Evolutionary conservation across 1,140 invertebrate species (phyloP), one percentile per base, ranked within the genome.

Genomic region (Drosophila pallidifrons): DNA sequence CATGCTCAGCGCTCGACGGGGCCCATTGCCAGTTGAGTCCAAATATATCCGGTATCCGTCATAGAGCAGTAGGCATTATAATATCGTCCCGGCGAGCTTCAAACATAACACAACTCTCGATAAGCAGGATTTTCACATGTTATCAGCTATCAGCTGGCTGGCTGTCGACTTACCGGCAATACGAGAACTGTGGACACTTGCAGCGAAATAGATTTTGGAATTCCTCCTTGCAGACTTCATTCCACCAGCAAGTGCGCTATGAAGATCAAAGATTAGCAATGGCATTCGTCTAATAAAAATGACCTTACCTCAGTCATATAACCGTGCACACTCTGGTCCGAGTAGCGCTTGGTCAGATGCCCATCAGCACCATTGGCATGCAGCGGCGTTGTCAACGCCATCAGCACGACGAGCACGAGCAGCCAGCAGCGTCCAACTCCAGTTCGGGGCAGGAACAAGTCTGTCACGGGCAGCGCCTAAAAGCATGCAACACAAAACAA

Each of bases 61-160:
- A 98, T 97, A 46, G 96, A 96, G 93, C 97, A 98, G 76, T 96
- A 96, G 1, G 97, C 97, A 89, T 98, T 97, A 93, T 98, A 98
- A 92, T 98, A 98, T 71, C 96, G 94, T 1, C 97, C 97, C 10
- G 97, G 97, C 71, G 96, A 92, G 51, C 91, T 92, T 65, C 13
- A 75, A 77, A 20, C 43, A n/a, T 38, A 71, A n/a, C 30, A 28
- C 41, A 71, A n/a, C 30, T 16, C 41, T 15, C 35, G n/a, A 46
- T 25, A 35, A 46, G 0, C 6, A 0, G 5, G 11, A 20, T 41
- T 20, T 25, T 5, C 25, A 3, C 11, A 28, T 3, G 8, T 11
- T 5, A 25, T 35, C 4, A 47, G 32, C n/a, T 16, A 32, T 43
- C 4, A 47, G 32, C n/a, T 16, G 45, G 6, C 20, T 25, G 35